Evolutionary conservation across 2,888 invertebrate species (phyloP), one percentile per base, ranked within the genome.

Genomic region (Diachrysia chrysitis): DNA sequence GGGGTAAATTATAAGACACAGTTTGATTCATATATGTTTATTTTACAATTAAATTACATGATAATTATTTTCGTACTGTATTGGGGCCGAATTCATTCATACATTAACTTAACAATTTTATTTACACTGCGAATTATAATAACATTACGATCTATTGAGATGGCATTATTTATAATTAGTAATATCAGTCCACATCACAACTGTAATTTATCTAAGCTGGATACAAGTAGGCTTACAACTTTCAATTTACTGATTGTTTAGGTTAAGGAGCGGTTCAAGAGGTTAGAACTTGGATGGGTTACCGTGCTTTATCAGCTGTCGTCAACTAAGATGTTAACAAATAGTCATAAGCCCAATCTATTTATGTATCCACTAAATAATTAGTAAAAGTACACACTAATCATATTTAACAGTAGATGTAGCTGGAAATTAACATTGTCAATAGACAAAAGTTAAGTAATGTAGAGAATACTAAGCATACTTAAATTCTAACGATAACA

Each of bases 101-200:
- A 67, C 68, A 69, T 59, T 68, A 71, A 68, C 61, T 72, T 74
- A 70, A 70, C 65, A 79, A 70, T 83, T 79, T 73, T 88, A 89
- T 89, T 87, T 89, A 89, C 88, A 90, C 56, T 73, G 73, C 72
- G 65, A 81, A 71, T 78, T 83, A 83, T 70, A 70, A 73, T 83
- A 82, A 85, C 53, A 66, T 72, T 87, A 87, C 77, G 66, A 82
- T 65, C 85, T 87, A 89, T 85, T 88, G 88, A 91, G 89, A 93
- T 93, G 93, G 93, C 92, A 89, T 86, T 86, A 84, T 82, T 85
- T 85, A 85, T 84, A 77, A 85, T 85, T 89, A 88, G 64, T 91
- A 92, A 92, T 92, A 93, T 93, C 93, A 93, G 92, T 93, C 91
- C 90, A 85, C 86, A 89, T 92, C 92, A 92, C 91, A 91, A 92